Base-by-base conservation (phyloP, 2,888 invertebrate genomes). In the Camponotus fellah region DNA sequence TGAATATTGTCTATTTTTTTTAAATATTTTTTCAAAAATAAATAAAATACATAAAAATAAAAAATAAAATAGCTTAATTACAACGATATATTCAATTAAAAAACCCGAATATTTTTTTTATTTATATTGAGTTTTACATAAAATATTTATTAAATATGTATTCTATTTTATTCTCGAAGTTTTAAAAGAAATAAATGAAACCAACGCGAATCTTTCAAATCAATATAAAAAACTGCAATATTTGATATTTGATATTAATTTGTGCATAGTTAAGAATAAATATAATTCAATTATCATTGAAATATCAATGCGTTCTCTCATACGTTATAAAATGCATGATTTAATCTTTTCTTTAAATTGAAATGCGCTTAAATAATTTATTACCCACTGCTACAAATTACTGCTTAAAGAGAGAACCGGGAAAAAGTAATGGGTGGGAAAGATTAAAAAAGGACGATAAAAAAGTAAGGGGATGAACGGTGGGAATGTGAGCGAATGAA, bases 401-500 rank as follows among this genome's bases (percentile, higher is more conserved):
- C 21, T n/a, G 37, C 64, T 81, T 53, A 81, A 74, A 74, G n/a
- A 8, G 62, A 40, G 6, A 64, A 64, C 40, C 10, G 32, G 40
- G 40, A 68, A 56, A 76, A 75, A 37, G 40, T 65, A 85, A 58
- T 81, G 64, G 26, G 49, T 79, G 37, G 56, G 69, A 79, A 43
- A 32, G 60, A 72, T 60, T 34, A 26, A 3, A 60, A 43, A 46
- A 64, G 71, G 12, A n/a, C 43, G 82, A 60, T 80, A 60, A 68
- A 58, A 68, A 65, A 80, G 74, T 49, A 43, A 40, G 68, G 60
- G 58, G 85, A 75, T 75, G 21, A 53, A 66, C 53, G 84, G 53
- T 62, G 34, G 68, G 77, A 84, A 82, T 68, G 65, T 56, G 75
- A 65, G 72, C 40, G 82, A 71, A 65, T 84, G 82, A 72, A 76